Conservation (phyloP, 1,140 invertebrate genomes). For the Hyles euphorbiae region DNA sequence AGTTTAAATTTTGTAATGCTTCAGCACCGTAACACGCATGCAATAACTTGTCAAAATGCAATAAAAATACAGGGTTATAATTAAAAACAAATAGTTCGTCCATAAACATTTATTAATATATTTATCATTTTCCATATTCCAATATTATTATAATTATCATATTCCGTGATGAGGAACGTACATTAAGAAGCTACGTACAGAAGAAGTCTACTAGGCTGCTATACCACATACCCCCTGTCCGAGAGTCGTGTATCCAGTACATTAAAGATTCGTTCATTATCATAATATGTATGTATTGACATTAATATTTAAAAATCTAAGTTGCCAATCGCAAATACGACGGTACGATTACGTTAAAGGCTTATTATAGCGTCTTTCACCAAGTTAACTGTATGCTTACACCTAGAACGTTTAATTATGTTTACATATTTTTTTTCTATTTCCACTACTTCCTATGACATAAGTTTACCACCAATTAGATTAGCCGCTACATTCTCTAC, state of each 20-base stretch:
- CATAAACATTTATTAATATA: slow-evolving; percentile 75
- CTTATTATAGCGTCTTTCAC: slow-evolving; percentile 71
- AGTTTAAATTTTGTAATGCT: no score
- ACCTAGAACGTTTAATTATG: slow-evolving; percentile 69
- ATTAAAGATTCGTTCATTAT: slow-evolving; percentile 61
- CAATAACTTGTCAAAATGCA: no score
- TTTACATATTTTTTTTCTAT: slow-evolving; percentile 53
- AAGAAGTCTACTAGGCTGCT: slow-evolving; percentile 65
- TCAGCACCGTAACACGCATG: no score
- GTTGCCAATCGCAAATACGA: slow-evolving; percentile 72
- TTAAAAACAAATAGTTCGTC: slow-evolving; percentile 37
- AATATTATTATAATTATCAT: slow-evolving; percentile 59
- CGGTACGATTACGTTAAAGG: slow-evolving; percentile 49
- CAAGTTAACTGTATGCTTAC: slow-evolving; percentile 68
- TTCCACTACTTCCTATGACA: slow-evolving; percentile 67
- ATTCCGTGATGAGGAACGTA: slow-evolving; percentile 53
- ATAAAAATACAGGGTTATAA: slow-evolving; percentile 9
- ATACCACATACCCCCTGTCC: slow-evolving; percentile 59
- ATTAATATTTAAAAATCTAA: slow-evolving; percentile 62
- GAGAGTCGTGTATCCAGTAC: slow-evolving; percentile 56
- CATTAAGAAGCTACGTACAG: slow-evolving; percentile 68
- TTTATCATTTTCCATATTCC: slow-evolving; percentile 69
- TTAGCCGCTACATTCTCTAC: slow-evolving; percentile 56
- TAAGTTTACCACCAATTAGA: slow-evolving; percentile 71
- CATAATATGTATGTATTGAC: slow-evolving; percentile 57